Evolutionary conservation across 2,113 vertebrate species (phyloP), one percentile per base, ranked within the genome.

Genomic region (Channa maculata): DNA sequence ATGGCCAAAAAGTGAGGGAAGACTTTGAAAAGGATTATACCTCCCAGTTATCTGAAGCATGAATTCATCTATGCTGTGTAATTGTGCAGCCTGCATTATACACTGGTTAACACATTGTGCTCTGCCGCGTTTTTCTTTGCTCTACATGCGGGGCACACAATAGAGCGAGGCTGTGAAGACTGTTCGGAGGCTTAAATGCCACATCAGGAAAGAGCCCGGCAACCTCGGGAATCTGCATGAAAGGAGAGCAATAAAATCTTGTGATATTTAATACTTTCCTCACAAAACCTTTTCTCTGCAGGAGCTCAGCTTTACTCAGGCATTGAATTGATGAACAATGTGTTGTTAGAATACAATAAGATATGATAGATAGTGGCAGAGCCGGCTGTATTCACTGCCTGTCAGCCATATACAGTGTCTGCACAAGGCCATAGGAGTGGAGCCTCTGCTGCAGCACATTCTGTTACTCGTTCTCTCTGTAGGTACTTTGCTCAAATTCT

Each of bases 321-420:
- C 69, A 82, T 84, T 88, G 83, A 87, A 84, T 81, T 52, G 72
- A 86, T 86, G 71, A 84, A 86, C 85, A 84, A 79, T 85, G 71
- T 69, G 52, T 86, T 78, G 84, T 83, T 82, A n/a, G 9, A 72
- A 65, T n/a, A 90, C 77, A 89, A 83, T 85, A 57, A 78, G 72
- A 85, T 76, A 8, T 76, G 73, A 81, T 63, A 79, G 77, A 85
- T 78, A 70, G 60, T 58, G 71, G 15, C 62, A 71, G 52, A 77
- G 71, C 55, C 45, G 33, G 66, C 65, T 69, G 39, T 33, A 72
- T 85, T 77, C 76, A 77, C 54, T 55, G 61, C 15, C 67, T 83
- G 67, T 66, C 77, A 77, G 58, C 57, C 24, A 44, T 66, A 14
- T 63, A 48, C 39, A 41, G 39, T 41, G 4, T 49, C 36, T 62